Percentiles rank a stretch among this genome's conserved stretches.
phyloP scores from a whole-genome alignment of 2,888 invertebrate genomes.

The Abrostola tripartita region DNA sequence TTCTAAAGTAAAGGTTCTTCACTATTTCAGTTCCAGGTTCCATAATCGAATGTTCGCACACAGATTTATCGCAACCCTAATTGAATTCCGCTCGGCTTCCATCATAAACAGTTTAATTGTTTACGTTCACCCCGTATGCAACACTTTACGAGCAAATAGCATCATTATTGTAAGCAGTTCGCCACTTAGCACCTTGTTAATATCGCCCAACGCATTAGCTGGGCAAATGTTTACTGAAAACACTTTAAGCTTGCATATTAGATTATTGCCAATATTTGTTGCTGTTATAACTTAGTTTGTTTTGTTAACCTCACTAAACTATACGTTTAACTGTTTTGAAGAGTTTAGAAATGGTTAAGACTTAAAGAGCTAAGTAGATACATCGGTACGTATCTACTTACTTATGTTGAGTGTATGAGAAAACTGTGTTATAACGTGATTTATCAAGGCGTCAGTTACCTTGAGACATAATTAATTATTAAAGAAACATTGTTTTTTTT shows the following conservation, averaged over 20 bases:
- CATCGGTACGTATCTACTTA: too few relatives aligned
- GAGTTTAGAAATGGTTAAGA: neutral
- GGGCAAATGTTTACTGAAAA: conserved; percentile 44
- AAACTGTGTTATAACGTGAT: too few relatives aligned
- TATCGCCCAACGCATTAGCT: conserved; percentile 48
- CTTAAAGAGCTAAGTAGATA: too few relatives aligned
- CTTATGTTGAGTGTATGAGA: too few relatives aligned
- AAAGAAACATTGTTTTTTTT: too few relatives aligned
- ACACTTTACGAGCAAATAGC: conserved; percentile 26
- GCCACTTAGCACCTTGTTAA: conserved; percentile 43
- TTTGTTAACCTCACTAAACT: conserved; percentile 38
- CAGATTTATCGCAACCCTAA: neutral
- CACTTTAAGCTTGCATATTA: conserved; percentile 31
- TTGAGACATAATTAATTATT: too few relatives aligned
- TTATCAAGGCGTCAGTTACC: too few relatives aligned
- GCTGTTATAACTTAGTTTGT: conserved; percentile 37
- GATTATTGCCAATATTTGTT: conserved; percentile 47
- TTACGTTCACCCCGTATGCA: conserved; percentile 33
- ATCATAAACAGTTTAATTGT: conserved; percentile 22
- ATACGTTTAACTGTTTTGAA: conserved; percentile 25
- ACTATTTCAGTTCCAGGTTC: neutral
- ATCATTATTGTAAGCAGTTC: conserved; percentile 36
- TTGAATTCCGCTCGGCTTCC: conserved; percentile 5
- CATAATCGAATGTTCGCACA: neutral
- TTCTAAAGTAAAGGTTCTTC: too few relatives aligned